phyloP scores from a whole-genome alignment of 2,797 vertebrate species.

The Acanthornis magna region DNA sequence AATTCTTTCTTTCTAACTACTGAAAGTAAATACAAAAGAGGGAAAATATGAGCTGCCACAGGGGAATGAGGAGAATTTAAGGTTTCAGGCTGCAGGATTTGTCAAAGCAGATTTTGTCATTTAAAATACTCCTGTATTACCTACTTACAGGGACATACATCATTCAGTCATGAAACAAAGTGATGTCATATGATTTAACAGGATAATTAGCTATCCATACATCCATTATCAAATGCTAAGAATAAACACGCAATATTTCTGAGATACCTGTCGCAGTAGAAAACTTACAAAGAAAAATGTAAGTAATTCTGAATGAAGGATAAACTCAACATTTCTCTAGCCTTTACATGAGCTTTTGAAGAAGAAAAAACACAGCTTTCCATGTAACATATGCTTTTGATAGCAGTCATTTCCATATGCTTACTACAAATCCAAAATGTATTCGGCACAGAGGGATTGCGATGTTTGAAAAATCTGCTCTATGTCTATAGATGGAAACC shows the following conservation, averaged over 20 bases:
- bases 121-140: background rate
- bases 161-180: background rate
- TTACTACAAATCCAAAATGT: background rate
- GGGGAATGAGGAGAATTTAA: background rate
- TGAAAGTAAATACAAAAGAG: background rate
- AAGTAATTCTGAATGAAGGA: background rate
- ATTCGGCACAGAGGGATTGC: rapidly evolving
- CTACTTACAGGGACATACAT: background rate
- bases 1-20: background rate
- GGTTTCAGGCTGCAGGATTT: background rate
- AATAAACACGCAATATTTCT: background rate
- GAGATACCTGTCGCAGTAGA: background rate
- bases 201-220: background rate
- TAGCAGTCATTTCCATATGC: background rate
- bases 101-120: background rate
- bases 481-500: background rate
- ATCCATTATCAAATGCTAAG: background rate
- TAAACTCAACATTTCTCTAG: background rate
- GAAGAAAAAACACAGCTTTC: background rate
- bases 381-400: background rate
- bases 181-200: background rate
- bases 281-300: background rate
- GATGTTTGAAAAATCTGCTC: background rate
- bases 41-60: background rate
- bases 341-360: background rate